phyloP scores from a whole-genome alignment of 2,113 vertebrate species.

The Triplophysa tibetana region DNA sequence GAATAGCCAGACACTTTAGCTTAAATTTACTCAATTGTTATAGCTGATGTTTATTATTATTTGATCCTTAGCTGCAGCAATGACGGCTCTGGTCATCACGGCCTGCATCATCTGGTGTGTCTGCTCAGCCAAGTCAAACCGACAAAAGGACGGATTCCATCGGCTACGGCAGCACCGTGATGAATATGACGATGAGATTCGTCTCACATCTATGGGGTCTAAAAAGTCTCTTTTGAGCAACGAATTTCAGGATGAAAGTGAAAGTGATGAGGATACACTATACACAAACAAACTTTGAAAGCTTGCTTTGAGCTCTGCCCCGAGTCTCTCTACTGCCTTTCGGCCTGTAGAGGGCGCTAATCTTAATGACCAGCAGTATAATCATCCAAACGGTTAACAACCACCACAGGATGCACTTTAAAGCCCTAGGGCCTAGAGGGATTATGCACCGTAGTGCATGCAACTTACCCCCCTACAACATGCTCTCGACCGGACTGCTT shows the following conservation, averaged over 20 bases:
- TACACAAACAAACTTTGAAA: conserved; percentile 94
- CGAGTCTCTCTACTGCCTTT: background rate
- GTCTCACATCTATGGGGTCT: conserved; percentile 90
- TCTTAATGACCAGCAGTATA: background rate
- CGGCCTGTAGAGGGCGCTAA: background rate
- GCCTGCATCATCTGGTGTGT: conserved; percentile 98
- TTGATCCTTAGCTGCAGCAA: conserved; percentile 81
- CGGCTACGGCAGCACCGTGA: conserved; percentile 91
- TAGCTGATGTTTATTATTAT: background rate
- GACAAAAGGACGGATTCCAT: conserved; percentile 97
- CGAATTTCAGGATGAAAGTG: conserved; percentile 98
- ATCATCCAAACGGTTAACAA: conserved; percentile 22
- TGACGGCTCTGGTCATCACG: conserved; percentile 90
- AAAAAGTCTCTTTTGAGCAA: conserved; percentile 94
- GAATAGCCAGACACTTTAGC: too few species aligned
- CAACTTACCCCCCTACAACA: conserved; percentile 36
- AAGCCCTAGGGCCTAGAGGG: conserved; percentile 24
- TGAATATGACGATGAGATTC: conserved; percentile 94
- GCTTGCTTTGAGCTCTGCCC: background rate
- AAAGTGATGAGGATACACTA: conserved; percentile 95
- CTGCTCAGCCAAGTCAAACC: conserved; percentile 92
- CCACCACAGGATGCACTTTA: conserved; percentile 45
- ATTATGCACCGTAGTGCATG: conserved; percentile 42
- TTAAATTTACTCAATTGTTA: background rate
- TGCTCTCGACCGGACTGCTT: conserved; percentile 37